These are phyloP conservation scores for Linnaemya vulpina DNA, from an alignment of 2,888 invertebrate genomes.

Conservation along the genomic window DNA sequence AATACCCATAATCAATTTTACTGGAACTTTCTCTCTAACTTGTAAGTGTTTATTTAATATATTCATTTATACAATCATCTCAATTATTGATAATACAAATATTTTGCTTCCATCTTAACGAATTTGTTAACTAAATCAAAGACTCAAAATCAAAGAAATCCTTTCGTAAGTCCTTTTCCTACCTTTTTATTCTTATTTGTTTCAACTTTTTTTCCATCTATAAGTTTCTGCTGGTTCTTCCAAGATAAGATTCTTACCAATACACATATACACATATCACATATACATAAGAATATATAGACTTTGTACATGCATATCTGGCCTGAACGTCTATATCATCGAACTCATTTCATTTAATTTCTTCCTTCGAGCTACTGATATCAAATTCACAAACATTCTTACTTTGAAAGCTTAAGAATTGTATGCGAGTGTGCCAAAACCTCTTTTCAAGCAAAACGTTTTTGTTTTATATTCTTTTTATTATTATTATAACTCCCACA, in stretches of 20 bases:
- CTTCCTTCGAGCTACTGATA: conserved; percentile 50
- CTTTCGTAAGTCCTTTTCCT: conserved; percentile 55
- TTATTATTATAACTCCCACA: conserved; percentile 28
- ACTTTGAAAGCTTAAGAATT: background rate
- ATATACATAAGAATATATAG: background rate
- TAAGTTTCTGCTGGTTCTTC: conserved; percentile 9
- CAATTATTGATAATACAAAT: conserved; percentile 62
- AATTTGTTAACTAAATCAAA: conserved; percentile 61
- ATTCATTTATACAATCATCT: conserved; percentile 58
- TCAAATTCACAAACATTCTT: conserved; percentile 51
- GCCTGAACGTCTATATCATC: conserved; percentile 20
- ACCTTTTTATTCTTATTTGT: background rate
- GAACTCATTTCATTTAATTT: conserved; percentile 31
- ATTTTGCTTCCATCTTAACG: conserved; percentile 50
- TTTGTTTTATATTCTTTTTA: conserved; percentile 40
- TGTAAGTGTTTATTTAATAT: conserved; percentile 54
- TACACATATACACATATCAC: conserved; percentile 5
- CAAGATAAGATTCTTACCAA: conserved; percentile 30
- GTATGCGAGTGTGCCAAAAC: background rate
- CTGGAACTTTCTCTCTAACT: conserved; percentile 8
- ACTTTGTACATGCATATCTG: background rate
- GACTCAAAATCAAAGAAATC: conserved; percentile 62
- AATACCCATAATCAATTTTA: background rate
- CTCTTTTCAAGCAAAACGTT: conserved; percentile 29
- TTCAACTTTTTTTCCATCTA: background rate